Evolutionary conservation across 2,888 invertebrate species (phyloP).

Genomic region (Podabrus alpinus): DNA sequence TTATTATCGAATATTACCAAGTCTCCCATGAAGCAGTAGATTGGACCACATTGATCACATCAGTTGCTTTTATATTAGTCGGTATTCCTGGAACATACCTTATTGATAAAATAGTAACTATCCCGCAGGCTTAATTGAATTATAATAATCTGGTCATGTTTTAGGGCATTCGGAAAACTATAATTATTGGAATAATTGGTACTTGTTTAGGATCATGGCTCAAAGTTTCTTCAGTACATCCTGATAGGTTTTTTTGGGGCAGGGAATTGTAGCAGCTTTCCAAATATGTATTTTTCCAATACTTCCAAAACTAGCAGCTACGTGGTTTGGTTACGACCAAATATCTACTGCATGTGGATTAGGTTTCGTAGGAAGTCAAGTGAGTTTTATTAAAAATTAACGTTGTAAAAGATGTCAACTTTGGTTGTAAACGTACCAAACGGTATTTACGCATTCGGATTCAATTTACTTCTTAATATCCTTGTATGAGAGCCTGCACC

Average conservation of each 20-base stretch:
- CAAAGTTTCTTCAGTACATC: background rate
- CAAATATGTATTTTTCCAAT: background rate
- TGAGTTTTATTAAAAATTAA: background rate
- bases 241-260: background rate
- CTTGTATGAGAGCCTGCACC: too few species aligned
- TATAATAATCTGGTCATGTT: background rate
- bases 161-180: background rate
- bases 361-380: constrained; percentile 67
- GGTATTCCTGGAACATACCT: constrained; percentile 95
- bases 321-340: background rate
- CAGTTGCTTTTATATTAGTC: constrained; percentile 92
- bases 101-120: constrained; percentile 85
- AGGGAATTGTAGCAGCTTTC: background rate
- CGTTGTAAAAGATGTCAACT: too few species aligned
- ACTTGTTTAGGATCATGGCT: background rate
- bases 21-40: constrained; percentile 76
- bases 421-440: too few species aligned
- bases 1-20: constrained; percentile 75
- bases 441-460: too few species aligned
- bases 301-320: background rate
- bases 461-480: too few species aligned
- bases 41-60: constrained; percentile 96
- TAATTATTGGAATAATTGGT: background rate
- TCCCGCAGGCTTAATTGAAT: background rate
- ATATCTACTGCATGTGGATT: constrained; percentile 70